These are phyloP conservation scores for Lasius platythorax DNA, from an alignment of 2,888 invertebrate species.

Conservation along the genomic window DNA sequence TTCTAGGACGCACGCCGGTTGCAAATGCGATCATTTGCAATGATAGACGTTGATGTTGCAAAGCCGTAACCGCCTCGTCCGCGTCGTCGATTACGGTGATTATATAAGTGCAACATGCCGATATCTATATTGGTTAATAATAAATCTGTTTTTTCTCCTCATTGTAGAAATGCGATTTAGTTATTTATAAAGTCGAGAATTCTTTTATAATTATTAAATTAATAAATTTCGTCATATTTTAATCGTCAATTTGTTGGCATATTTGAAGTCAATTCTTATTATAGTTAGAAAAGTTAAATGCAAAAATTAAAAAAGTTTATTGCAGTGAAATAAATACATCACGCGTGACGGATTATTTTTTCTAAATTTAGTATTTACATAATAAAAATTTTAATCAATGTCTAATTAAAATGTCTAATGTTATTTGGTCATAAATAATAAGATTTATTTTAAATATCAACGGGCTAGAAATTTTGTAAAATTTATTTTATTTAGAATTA, in stretches of 20 bases:
- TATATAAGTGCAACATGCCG: constrained; percentile 36
- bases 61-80: constrained; percentile 36
- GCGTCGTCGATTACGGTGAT: constrained; percentile 34
- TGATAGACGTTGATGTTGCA: constrained; percentile 49
- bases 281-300: background rate
- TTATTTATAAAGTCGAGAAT: background rate
- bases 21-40: constrained; percentile 50
- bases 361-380: background rate
- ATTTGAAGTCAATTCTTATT: background rate
- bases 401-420: background rate
- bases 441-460: background rate
- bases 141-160: constrained; percentile 16
- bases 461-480: too few species aligned
- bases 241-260: background rate
- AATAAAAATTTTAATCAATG: background rate
- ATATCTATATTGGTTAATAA: constrained; percentile 39
- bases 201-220: background rate
- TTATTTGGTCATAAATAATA: background rate
- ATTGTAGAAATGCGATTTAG: background rate
- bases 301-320: background rate
- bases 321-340: background rate
- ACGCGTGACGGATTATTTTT: background rate
- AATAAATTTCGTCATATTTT: background rate
- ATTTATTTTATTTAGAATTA: background rate
- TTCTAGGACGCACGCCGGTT: constrained; percentile 44